phyloP scores from a whole-genome alignment of 2,888 invertebrate species.

The Drosophila fulvimacula region DNA sequence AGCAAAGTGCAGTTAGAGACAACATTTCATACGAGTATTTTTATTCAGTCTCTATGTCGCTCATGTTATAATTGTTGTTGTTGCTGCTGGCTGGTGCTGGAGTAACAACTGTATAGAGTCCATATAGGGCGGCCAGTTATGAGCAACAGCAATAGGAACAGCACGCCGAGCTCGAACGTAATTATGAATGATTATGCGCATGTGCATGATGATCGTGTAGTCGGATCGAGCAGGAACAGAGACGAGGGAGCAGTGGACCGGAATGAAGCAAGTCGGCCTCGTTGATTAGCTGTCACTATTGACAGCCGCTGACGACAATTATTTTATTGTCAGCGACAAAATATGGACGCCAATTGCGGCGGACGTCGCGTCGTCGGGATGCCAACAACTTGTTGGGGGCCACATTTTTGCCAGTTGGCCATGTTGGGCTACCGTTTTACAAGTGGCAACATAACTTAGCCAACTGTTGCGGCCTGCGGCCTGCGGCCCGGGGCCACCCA shows the following conservation, averaged over 20 bases:
- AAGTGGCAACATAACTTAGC: conserved; percentile 70
- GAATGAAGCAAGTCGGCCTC: conserved; percentile 23
- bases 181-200: conserved; percentile 80
- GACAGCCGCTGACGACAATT: conserved; percentile 65
- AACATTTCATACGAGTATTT: conserved; percentile 10
- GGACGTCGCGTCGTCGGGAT: conserved; percentile 41
- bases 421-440: conserved; percentile 74
- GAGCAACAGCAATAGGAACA: conserved; percentile 40
- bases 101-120: conserved; percentile 50
- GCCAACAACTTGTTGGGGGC: conserved; percentile 73
- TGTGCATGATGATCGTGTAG: conserved; percentile 55
- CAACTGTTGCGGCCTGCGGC: conserved; percentile 6
- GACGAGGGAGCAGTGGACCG: not conserved
- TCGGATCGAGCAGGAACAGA: not conserved
- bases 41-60: not conserved
- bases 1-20: conserved; percentile 38
- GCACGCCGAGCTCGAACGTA: conserved; percentile 30
- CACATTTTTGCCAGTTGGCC: conserved; percentile 48
- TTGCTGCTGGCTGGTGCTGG: conserved; percentile 13
- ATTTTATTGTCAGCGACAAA: conserved; percentile 46
- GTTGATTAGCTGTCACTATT: conserved; percentile 78
- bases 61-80: conserved; percentile 1
- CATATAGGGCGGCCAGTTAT: conserved; percentile 57
- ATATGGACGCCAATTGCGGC: conserved; percentile 40
- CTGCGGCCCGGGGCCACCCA: conserved; percentile 60